Evolutionary conservation across 2,888 invertebrate species (phyloP).

Genomic region (Stenolophus ochropezus): DNA sequence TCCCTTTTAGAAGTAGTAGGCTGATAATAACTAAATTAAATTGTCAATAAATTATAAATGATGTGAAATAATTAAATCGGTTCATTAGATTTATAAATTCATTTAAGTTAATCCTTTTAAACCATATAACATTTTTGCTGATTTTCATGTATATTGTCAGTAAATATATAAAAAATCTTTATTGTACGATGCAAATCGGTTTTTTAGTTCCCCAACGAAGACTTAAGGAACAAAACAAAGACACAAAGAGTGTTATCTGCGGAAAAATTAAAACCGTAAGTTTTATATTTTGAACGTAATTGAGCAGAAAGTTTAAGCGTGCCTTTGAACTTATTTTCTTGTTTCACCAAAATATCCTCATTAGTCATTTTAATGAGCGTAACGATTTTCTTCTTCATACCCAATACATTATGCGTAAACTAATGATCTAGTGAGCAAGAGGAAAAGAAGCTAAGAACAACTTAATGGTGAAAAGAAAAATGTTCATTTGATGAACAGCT

Average conservation of each 20-base stretch:
- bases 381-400: slow-evolving; percentile 22
- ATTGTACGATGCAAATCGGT: too few relatives aligned
- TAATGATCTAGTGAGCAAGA: background rate
- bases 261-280: slow-evolving; percentile 34
- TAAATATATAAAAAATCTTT: too few relatives aligned
- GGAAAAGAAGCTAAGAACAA: background rate
- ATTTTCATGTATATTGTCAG: too few relatives aligned
- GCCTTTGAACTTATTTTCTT: slow-evolving; percentile 26
- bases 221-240: too few relatives aligned
- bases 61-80: too few relatives aligned
- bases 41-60: too few relatives aligned
- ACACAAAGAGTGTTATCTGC: background rate
- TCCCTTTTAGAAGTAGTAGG: too few relatives aligned
- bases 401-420: slow-evolving; percentile 26
- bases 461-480: slow-evolving; percentile 9
- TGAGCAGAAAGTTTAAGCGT: slow-evolving; percentile 30
- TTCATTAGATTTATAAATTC: too few relatives aligned
- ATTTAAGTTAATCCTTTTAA: too few relatives aligned
- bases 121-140: too few relatives aligned
- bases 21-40: too few relatives aligned
- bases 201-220: too few relatives aligned
- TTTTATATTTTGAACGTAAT: slow-evolving; percentile 15
- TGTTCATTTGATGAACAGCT: background rate
- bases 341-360: slow-evolving; percentile 36
- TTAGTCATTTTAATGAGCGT: slow-evolving; percentile 42